These are phyloP conservation scores for Phaonia tiefii DNA, from an alignment of 2,888 invertebrate species.

Conservation along the genomic window DNA sequence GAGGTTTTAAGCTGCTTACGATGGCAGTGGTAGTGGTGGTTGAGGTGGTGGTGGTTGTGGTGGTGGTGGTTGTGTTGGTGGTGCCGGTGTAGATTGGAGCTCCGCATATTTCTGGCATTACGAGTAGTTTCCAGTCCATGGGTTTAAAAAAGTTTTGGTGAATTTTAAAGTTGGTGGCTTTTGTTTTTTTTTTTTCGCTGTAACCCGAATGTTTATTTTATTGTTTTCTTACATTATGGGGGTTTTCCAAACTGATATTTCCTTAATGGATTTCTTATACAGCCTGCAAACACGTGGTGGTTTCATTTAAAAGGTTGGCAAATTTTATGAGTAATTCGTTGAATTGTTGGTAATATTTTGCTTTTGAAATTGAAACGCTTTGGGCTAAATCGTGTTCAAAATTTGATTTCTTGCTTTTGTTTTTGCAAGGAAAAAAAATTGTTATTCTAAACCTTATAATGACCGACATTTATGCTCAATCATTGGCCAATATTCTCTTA, in stretches of 20 bases:
- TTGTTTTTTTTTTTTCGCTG: background rate
- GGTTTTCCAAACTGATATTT: background rate
- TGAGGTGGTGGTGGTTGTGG: no score
- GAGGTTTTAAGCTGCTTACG: background rate
- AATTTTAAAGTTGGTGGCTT: background rate
- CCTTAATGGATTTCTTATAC: background rate
- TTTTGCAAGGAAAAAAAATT: no score
- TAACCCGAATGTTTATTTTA: background rate
- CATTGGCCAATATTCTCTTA: no score
- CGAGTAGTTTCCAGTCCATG: background rate
- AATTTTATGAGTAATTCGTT: background rate
- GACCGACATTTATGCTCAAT: no score
- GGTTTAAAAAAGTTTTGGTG: background rate
- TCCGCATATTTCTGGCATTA: background rate
- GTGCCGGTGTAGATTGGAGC: background rate
- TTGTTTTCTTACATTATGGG: background rate
- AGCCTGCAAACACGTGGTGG: constrained; percentile 3
- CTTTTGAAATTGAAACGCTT: no score
- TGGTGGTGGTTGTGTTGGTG: background rate
- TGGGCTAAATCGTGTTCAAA: no score
- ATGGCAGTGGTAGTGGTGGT: background rate
- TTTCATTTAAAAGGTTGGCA: background rate
- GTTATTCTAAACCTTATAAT: no score
- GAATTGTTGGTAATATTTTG: background rate
- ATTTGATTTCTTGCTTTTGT: no score